A percentile compares a stretch with the other conserved stretches of the same genome.
Conservation (phyloP, 2,888 invertebrate genomes). For the Danaus chrysippus region DNA sequence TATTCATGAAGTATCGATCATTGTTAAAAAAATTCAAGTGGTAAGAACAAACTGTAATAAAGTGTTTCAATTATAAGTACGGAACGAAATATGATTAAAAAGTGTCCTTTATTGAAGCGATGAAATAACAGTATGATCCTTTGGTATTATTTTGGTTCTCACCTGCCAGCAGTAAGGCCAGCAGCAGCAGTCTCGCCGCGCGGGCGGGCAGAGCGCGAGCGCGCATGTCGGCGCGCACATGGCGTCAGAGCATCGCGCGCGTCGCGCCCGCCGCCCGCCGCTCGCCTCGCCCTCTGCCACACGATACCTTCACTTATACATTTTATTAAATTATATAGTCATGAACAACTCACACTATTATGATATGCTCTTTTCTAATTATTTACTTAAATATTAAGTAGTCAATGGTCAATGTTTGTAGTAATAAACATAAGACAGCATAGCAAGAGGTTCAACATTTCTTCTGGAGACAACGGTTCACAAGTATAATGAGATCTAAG, state of each 20-base stretch:
- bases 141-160: not conserved
- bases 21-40: too few species aligned
- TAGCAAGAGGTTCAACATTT: too few species aligned
- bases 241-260: slow-evolving; percentile 53
- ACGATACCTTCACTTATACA: slow-evolving; percentile 9
- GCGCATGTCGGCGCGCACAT: slow-evolving; percentile 64
- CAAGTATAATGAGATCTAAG: too few species aligned
- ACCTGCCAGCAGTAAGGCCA: slow-evolving; percentile 50
- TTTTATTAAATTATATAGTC: too few species aligned
- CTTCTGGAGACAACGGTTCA: too few species aligned
- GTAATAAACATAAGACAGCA: too few species aligned
- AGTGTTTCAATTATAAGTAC: not conserved
- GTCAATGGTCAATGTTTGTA: too few species aligned
- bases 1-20: too few species aligned
- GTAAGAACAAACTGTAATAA: too few species aligned
- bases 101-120: not conserved
- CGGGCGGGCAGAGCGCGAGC: slow-evolving; percentile 60
- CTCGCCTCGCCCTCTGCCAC: slow-evolving; percentile 39
- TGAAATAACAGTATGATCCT: not conserved
- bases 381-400: too few species aligned
- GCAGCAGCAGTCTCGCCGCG: slow-evolving; percentile 58
- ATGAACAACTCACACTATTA: too few species aligned
- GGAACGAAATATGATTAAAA: not conserved
- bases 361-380: too few species aligned
- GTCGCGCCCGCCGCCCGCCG: slow-evolving; percentile 49